Conservation (phyloP, 2,888 invertebrate species). For the Tinea pellionella region DNA sequence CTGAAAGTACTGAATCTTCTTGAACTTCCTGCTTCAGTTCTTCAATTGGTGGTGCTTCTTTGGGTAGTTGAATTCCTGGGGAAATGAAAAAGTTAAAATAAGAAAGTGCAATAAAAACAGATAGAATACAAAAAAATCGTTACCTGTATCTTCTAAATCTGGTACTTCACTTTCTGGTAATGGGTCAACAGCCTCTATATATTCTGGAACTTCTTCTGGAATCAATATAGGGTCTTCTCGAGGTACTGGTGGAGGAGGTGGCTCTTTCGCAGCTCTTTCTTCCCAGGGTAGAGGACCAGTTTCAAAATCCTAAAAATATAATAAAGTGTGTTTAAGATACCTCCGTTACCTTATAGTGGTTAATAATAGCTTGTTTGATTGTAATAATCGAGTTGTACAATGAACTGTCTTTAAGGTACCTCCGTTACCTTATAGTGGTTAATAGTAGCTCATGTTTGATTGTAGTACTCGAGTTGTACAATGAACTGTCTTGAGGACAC, state of each 20-base stretch:
- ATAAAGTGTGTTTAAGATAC: too few species aligned
- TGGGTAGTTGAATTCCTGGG: background rate
- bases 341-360: too few species aligned
- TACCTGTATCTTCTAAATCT: constrained; percentile 53
- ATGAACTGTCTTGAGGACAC: too few species aligned
- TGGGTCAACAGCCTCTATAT: constrained; percentile 49
- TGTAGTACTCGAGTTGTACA: too few species aligned
- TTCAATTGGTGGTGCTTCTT: background rate
- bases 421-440: too few species aligned
- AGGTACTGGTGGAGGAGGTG: constrained; percentile 33
- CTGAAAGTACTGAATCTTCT: constrained; percentile 17
- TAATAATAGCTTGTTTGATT: too few species aligned
- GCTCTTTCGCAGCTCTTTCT: constrained; percentile 34
- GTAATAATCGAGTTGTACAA: too few species aligned
- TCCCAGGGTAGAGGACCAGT: constrained; percentile 58
- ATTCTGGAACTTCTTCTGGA: constrained; percentile 49
- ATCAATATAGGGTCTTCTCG: constrained; percentile 50
- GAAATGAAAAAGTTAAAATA: background rate
- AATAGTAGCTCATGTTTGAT: too few species aligned
- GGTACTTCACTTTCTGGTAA: constrained; percentile 49
- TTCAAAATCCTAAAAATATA: constrained; percentile 42
- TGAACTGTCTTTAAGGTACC: too few species aligned
- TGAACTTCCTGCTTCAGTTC: background rate
- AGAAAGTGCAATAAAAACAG: too few species aligned
- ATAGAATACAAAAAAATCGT: too few species aligned